These are phyloP conservation scores for Eristalinus sepulchralis DNA, from an alignment of 2,888 invertebrate genomes.

Conservation along the genomic window DNA sequence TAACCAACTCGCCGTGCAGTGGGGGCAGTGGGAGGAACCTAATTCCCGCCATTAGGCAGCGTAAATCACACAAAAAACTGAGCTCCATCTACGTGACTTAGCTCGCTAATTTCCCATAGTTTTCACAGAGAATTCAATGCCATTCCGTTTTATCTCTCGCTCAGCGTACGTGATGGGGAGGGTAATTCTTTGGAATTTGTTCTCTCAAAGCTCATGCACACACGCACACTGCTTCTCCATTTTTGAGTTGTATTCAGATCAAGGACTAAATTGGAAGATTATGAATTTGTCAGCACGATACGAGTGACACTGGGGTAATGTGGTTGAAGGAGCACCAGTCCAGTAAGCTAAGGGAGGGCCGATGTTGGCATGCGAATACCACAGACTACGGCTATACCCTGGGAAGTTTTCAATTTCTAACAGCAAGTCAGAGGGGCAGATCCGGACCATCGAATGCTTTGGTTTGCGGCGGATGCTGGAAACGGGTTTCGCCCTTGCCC, in stretches of 20 bases:
- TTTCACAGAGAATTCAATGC: constrained; percentile 16
- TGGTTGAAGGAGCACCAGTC: constrained; percentile 47
- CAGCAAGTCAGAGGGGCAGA: background rate
- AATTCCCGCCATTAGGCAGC: constrained; percentile 64
- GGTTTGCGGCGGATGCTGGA: background rate
- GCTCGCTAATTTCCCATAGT: constrained; percentile 62
- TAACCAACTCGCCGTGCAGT: background rate
- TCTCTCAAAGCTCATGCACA: constrained; percentile 10
- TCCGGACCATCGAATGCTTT: background rate
- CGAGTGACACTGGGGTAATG: constrained; percentile 63
- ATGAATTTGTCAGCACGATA: constrained; percentile 71
- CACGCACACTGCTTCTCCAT: constrained; percentile 37
- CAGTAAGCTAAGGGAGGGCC: constrained; percentile 6
- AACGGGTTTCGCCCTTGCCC: constrained; percentile 57
- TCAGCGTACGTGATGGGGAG: background rate
- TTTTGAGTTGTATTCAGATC: constrained; percentile 69
- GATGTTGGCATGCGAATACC: constrained; percentile 34
- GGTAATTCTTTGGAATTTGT: constrained; percentile 46
- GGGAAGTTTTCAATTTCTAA: background rate
- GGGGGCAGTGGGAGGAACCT: constrained; percentile 47
- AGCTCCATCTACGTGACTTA: constrained; percentile 57
- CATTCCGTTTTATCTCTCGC: constrained; percentile 40
- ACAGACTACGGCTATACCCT: background rate
- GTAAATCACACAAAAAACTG: constrained; percentile 60
- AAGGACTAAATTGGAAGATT: constrained; percentile 71